phyloP scores from a whole-genome alignment of 2,888 invertebrate genomes.

The Polydrusus pterygomalis region DNA sequence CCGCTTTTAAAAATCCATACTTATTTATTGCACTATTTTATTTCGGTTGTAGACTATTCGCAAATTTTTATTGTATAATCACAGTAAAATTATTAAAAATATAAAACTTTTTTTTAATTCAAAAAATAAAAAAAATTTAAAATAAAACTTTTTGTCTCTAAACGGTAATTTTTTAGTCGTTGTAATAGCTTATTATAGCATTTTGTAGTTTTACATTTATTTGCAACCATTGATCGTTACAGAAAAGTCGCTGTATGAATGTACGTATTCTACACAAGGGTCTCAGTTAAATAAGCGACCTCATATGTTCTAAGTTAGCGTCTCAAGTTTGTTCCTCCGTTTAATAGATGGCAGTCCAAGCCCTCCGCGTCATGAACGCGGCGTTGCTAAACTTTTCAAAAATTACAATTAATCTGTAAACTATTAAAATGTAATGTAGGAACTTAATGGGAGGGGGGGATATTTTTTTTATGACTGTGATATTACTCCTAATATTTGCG shows the following conservation, averaged over 20 bases:
- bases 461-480: constrained; percentile 21
- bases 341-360: neutral
- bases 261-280: neutral
- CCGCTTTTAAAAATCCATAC: constrained; percentile 20
- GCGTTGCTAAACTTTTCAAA: neutral
- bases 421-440: too few species aligned
- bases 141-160: too few species aligned
- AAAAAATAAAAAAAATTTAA: too few species aligned
- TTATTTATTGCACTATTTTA: constrained; percentile 25
- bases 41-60: neutral
- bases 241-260: neutral
- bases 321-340: neutral
- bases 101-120: too few species aligned
- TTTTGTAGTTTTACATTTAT: neutral
- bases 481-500: neutral
- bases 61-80: constrained; percentile 1
- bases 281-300: neutral
- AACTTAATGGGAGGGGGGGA: too few species aligned
- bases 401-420: neutral
- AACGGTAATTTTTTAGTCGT: too few species aligned
- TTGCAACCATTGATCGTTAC: neutral
- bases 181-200: too few species aligned
- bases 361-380: neutral
- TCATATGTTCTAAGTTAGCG: neutral
- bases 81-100: neutral